phyloP scores from a whole-genome alignment of 2,113 vertebrate genomes.

The Callionymus lyra region DNA sequence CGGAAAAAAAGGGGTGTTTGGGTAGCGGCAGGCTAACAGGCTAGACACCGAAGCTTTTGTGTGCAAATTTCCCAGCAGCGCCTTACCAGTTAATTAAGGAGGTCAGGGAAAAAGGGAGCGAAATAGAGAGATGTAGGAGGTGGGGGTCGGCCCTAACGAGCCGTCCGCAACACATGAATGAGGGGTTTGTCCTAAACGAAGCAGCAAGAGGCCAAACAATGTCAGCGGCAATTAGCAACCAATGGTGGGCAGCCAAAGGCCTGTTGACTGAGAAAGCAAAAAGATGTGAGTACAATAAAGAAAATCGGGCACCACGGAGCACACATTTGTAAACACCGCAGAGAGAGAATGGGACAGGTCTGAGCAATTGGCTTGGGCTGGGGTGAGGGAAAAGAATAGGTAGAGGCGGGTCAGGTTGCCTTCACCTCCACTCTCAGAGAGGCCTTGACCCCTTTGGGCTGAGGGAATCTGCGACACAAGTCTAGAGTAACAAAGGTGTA shows the following conservation, averaged over 20 bases:
- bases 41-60: conserved; percentile 82
- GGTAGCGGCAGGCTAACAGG: conserved; percentile 48
- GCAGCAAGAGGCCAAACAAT: conserved; percentile 77
- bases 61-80: conserved; percentile 96
- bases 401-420: conserved; percentile 41
- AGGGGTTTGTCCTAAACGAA: conserved; percentile 86
- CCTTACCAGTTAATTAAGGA: conserved; percentile 92
- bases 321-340: conserved; percentile 26
- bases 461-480: conserved; percentile 27
- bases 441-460: conserved; percentile 38
- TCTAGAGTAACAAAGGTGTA: conserved; percentile 24
- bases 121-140: conserved; percentile 26
- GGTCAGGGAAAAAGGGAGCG: conserved; percentile 70
- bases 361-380: conserved; percentile 24
- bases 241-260: conserved; percentile 57
- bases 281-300: conserved; percentile 40
- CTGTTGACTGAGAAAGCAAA: conserved; percentile 54
- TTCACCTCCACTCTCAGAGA: conserved; percentile 41
- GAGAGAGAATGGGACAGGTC: conserved; percentile 25
- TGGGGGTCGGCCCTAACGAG: conserved; percentile 77
- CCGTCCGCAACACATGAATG: conserved; percentile 81
- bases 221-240: conserved; percentile 83
- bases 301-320: conserved; percentile 2
- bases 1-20: conserved; percentile 44
- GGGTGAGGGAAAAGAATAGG: conserved; percentile 13